phyloP scores from a whole-genome alignment of 30 jellyfish, hydroid and myxozoan genomes.

The Hydractinia symbiolongicarpus region DNA sequence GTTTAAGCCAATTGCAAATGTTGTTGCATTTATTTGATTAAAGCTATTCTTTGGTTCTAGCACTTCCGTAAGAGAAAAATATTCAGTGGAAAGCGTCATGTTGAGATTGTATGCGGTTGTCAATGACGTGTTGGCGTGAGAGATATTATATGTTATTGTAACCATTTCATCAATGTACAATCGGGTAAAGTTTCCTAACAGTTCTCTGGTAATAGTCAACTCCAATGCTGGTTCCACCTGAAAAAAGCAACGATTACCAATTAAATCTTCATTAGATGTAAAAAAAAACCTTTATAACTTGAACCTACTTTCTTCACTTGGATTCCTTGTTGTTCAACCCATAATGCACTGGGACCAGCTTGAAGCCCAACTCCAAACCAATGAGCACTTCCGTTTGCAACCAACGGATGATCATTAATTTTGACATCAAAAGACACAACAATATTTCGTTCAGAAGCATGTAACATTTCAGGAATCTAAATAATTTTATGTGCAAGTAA shows the following conservation, averaged over 20 bases:
- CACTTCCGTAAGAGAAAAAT: background rate
- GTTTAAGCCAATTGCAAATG: background rate
- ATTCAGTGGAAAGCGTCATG: constrained; percentile 6
- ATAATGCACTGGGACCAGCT: constrained; percentile 71
- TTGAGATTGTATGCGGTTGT: constrained; percentile 34
- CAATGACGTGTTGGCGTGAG: constrained; percentile 63
- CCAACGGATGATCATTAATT: constrained; percentile 50
- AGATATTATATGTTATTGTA: constrained; percentile 35
- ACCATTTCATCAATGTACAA: constrained; percentile 53
- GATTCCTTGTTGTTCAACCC: constrained; percentile 84
- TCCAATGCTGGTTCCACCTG: constrained; percentile 70
- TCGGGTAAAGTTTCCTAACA: constrained; percentile 47
- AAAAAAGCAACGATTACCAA: background rate
- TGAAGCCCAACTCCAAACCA: constrained; percentile 91
- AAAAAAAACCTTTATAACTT: background rate
- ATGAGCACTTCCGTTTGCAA: constrained; percentile 54
- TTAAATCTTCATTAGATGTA: background rate
- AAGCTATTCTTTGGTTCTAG: background rate
- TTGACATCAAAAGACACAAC: constrained; percentile 48
- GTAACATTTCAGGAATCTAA: constrained; percentile 18
- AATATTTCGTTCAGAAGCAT: constrained; percentile 30
- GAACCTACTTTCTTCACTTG: constrained; percentile 45
- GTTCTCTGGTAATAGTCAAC: constrained; percentile 32
- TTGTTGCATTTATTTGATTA: background rate
- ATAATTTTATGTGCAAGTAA: no score